Conservation (phyloP, 1,140 invertebrate genomes). For the Helicorthomorpha holstii region DNA sequence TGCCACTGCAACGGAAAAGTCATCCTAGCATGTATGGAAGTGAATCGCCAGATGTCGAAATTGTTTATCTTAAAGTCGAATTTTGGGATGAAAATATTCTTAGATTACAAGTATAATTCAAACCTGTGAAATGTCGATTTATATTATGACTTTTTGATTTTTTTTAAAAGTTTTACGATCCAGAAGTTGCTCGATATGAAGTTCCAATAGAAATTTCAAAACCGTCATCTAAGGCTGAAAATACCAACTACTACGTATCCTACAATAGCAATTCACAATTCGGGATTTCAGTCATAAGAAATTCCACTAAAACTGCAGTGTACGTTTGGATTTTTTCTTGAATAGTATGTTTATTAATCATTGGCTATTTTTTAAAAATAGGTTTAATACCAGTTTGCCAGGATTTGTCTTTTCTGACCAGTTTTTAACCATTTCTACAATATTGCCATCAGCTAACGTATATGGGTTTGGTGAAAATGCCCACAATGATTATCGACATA, state of each 20-base stretch:
- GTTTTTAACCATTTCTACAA: slow-evolving; percentile 59
- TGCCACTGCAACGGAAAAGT: slow-evolving; percentile 2
- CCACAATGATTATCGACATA: slow-evolving; percentile 21
- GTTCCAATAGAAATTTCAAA: slow-evolving; percentile 13
- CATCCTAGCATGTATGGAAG: slow-evolving; percentile 9
- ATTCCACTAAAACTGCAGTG: slow-evolving; percentile 9
- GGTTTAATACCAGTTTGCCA: slow-evolving; percentile 54
- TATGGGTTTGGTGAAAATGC: slow-evolving; percentile 70
- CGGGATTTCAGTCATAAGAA: slow-evolving; percentile 11
- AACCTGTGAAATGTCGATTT: no score
- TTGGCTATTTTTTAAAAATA: no score
- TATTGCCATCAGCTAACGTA: slow-evolving; percentile 49
- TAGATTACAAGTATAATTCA: slow-evolving; percentile 6
- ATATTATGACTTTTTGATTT: no score
- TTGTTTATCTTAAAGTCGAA: slow-evolving; percentile 6
- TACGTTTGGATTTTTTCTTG: background rate
- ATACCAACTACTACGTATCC: slow-evolving; percentile 9
- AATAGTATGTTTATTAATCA: background rate
- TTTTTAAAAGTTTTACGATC: slow-evolving; percentile 13
- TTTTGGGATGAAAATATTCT: slow-evolving; percentile 7
- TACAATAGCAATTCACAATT: slow-evolving; percentile 13
- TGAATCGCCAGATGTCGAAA: slow-evolving; percentile 8
- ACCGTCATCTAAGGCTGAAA: background rate
- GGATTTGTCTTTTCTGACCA: slow-evolving; percentile 64
- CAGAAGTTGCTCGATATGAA: slow-evolving; percentile 21